Evolutionary conservation across 2,888 invertebrate species (phyloP).

Genomic region (Autographa gamma): DNA sequence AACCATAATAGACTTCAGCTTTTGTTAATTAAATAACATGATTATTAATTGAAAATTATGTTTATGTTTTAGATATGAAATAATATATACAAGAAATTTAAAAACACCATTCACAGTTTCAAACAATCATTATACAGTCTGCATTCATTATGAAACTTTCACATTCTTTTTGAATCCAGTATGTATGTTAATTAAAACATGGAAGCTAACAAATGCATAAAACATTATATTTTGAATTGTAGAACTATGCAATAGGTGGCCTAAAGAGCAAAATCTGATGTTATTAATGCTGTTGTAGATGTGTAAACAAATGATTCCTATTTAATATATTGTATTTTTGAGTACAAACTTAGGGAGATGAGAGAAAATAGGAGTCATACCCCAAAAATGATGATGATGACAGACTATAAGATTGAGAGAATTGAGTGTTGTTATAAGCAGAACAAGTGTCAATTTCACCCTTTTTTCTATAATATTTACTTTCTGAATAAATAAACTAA

Average conservation of each 20-base stretch:
- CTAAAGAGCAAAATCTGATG: background rate
- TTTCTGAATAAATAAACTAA: no score
- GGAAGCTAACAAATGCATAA: conserved; percentile 2
- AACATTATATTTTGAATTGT: background rate
- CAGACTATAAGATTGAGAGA: no score
- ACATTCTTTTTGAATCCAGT: conserved; percentile 11
- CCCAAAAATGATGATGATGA: no score
- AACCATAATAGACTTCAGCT: background rate
- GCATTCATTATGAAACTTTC: conserved; percentile 19
- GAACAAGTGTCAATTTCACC: no score
- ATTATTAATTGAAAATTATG: background rate
- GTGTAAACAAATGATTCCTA: background rate
- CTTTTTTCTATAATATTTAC: no score
- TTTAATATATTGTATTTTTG: no score
- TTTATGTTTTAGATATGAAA: background rate
- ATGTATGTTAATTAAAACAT: background rate
- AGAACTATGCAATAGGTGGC: background rate
- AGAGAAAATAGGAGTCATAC: no score
- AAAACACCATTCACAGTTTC: conserved; percentile 5
- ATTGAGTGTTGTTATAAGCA: no score
- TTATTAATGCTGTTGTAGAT: no score
- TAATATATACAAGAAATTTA: background rate
- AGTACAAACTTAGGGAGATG: no score
- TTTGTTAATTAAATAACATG: background rate
- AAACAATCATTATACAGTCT: conserved; percentile 8